A percentile compares a stretch with the other conserved stretches of the same genome.
These are phyloP conservation scores for Heliothis peltigera DNA, from an alignment of 2,888 invertebrate species.

Conservation along the genomic window DNA sequence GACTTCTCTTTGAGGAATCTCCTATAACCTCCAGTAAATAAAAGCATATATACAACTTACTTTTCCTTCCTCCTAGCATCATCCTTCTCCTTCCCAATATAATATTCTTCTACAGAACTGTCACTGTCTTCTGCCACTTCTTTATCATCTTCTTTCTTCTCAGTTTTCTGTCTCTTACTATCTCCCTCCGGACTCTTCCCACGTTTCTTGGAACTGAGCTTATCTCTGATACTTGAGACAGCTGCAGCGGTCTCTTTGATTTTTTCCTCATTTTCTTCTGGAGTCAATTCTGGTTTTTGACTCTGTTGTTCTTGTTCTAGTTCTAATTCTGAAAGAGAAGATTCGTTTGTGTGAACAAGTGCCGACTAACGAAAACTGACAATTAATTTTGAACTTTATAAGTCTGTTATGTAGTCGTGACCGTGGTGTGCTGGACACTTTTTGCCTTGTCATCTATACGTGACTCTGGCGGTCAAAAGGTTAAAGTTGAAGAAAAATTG, in stretches of 20 bases:
- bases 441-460: too few species aligned
- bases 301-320: conserved; percentile 78
- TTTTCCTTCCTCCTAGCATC: conserved; percentile 90
- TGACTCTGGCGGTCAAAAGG: too few species aligned
- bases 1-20: too few species aligned
- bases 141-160: conserved; percentile 61
- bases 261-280: conserved; percentile 69
- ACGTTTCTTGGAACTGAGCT: conserved; percentile 74
- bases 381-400: too few species aligned
- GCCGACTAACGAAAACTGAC: too few species aligned
- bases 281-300: conserved; percentile 65
- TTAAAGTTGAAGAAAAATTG: too few species aligned
- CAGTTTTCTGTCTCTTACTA: conserved; percentile 66
- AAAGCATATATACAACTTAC: conserved; percentile 72
- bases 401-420: too few species aligned
- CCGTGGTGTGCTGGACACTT: too few species aligned
- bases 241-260: conserved; percentile 76
- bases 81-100: conserved; percentile 91
- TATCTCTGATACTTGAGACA: conserved; percentile 81
- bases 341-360: background rate
- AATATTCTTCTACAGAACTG: conserved; percentile 87
- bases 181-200: conserved; percentile 70
- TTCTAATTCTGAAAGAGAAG: conserved; percentile 77
- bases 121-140: conserved; percentile 69
- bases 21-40: background rate